phyloP scores from a whole-genome alignment of 2,888 invertebrate species.

The Sinopyrophorus schimmeli region DNA sequence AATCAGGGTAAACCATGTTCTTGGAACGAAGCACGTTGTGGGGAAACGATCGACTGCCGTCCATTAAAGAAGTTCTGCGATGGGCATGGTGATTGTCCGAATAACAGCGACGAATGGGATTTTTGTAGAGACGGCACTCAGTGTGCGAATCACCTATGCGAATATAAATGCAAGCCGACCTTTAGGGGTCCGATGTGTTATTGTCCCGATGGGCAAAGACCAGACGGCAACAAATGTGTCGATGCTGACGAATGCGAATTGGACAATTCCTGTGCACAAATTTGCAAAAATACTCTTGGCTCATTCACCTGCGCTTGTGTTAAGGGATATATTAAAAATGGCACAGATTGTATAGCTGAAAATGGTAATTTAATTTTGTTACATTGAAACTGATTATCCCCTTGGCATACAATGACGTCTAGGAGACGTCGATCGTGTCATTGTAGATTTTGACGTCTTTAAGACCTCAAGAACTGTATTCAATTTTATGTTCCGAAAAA shows the following conservation, averaged over 20 bases:
- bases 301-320: conserved; percentile 75
- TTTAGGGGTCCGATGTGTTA: conserved; percentile 73
- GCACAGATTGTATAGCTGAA: conserved; percentile 66
- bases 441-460: no score
- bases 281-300: conserved; percentile 68
- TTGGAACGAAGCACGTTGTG: conserved; percentile 71
- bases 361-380: conserved; percentile 74
- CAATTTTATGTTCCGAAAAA: no score
- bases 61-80: conserved; percentile 69
- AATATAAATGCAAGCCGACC: conserved; percentile 71
- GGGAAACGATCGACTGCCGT: conserved; percentile 62
- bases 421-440: no score
- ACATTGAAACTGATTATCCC: no score
- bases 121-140: conserved; percentile 60
- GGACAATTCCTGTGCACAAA: conserved; percentile 74
- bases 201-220: conserved; percentile 70
- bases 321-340: conserved; percentile 66
- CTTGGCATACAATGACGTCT: no score
- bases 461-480: no score
- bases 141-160: conserved; percentile 48
- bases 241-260: conserved; percentile 79
- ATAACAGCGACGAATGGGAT: conserved; percentile 73
- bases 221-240: conserved; percentile 65
- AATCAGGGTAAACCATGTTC: conserved; percentile 66
- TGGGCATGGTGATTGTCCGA: conserved; percentile 66